Evolutionary conservation across 1,140 invertebrate species (phyloP).

Genomic region (Hypsibius dujardini): DNA sequence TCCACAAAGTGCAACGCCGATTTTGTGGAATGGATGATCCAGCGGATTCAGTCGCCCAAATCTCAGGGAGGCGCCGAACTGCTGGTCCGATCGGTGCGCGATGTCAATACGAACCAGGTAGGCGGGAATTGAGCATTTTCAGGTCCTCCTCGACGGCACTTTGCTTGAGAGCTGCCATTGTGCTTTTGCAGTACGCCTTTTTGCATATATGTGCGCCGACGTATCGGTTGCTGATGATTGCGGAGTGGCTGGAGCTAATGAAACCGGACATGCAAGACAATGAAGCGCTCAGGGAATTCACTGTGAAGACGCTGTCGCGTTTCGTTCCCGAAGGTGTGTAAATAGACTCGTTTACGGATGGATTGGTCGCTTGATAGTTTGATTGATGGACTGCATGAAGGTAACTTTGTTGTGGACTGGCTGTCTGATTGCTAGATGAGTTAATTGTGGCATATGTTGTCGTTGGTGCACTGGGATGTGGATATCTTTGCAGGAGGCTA

Average conservation of each 20-base stretch:
- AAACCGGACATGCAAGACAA: background rate
- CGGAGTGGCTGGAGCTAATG: constrained; percentile 8
- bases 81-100: background rate
- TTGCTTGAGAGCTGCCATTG: background rate
- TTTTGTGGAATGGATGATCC: background rate
- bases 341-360: background rate
- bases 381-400: no score
- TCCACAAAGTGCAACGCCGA: background rate
- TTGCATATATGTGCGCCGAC: constrained; percentile 1
- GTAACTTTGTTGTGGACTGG: no score
- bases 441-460: no score
- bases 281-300: background rate
- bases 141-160: background rate
- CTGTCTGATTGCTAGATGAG: no score
- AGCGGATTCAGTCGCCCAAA: background rate
- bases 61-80: background rate
- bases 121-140: background rate
- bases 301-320: background rate
- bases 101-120: constrained; percentile 10
- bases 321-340: constrained; percentile 3
- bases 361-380: no score
- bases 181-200: background rate
- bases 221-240: background rate
- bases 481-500: background rate
- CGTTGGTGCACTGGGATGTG: no score